Evolutionary conservation across 2,888 invertebrate species (phyloP), one percentile per base, ranked within the genome.

Genomic region (Synergus japonicus): DNA sequence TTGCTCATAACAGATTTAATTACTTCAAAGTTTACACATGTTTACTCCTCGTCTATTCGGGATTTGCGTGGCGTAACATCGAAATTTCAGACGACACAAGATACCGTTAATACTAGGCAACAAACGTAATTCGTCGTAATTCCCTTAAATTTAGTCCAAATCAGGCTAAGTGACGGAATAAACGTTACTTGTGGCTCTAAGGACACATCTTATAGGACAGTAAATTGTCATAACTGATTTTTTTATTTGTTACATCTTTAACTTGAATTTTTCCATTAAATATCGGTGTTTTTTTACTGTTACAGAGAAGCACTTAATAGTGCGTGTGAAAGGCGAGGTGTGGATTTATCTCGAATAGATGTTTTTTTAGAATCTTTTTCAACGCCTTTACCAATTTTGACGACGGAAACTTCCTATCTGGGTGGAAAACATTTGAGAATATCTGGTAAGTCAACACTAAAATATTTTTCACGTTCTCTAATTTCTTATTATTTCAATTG

Each of bases 371-470:
- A 95, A 85, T 94, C 94, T 49, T 93, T 95, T 88, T 93, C 94
- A 90, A 93, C 95, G 65, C 94, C 95, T 81, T 92, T 96, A 83
- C 94, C 95, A 43, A 91, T 94, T 85, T 92, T 94, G 83, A 92
- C 93, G 44, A 94, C 94, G 83, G 95, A 96, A 88, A 95, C 95
- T 18, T 94, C 94, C 69, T 93, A 93, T 88, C 93, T 96, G 18
- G 95, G 95, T 60, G 95, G 96, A 5, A 94, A 94, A 88, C 95
- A 95, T 86, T 93, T 96, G 79, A 93, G 94, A 88, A 94, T 96
- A 87, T 94, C 93, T 93, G 94, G 95, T 95, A 90, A 93, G 93
- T 87, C 43, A 81, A 29, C 4, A 13, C 13, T 63, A 7, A 63
- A 63, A 29, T 13, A 29, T 63, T 63, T 29, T 29, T 29, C 5